phyloP scores from a whole-genome alignment of 2,888 invertebrate species.

The Xestobium rufovillosum region DNA sequence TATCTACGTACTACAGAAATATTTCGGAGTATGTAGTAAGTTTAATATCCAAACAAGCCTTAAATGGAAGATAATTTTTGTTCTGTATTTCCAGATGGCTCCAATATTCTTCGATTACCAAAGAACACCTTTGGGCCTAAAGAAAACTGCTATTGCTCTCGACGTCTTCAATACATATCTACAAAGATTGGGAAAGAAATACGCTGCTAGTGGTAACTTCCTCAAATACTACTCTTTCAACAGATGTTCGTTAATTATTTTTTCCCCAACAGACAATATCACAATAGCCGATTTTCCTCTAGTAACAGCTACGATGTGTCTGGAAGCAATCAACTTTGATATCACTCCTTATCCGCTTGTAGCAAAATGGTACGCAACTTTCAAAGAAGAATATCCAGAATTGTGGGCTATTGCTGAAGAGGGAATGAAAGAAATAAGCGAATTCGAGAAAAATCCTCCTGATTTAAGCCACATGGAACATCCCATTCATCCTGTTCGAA shows the following conservation, averaged over 20 bases:
- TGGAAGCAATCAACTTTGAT: slow-evolving; percentile 64
- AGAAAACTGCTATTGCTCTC: slow-evolving; percentile 60
- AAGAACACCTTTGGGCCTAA: slow-evolving; percentile 57
- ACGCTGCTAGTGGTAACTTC: slow-evolving; percentile 54
- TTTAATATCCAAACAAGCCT: slow-evolving; percentile 16
- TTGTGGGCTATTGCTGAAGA: slow-evolving; percentile 62
- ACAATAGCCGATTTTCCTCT: slow-evolving; percentile 73
- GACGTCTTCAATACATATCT: slow-evolving; percentile 62
- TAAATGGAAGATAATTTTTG: slow-evolving; percentile 3
- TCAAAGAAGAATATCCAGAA: slow-evolving; percentile 58
- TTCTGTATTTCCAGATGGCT: slow-evolving; percentile 50
- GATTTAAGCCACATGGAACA: slow-evolving; percentile 63
- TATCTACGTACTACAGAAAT: slow-evolving; percentile 65
- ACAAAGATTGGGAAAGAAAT: slow-evolving; percentile 50
- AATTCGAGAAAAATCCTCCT: slow-evolving; percentile 65
- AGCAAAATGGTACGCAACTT: slow-evolving; percentile 61
- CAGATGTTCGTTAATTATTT: slow-evolving; percentile 5
- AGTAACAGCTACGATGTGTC: slow-evolving; percentile 61
- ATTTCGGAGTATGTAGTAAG: slow-evolving; percentile 60
- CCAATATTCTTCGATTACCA: slow-evolving; percentile 72
- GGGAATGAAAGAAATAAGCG: slow-evolving; percentile 61
- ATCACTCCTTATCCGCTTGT: slow-evolving; percentile 53
- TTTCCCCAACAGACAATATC: slow-evolving; percentile 46
- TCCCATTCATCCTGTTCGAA: slow-evolving; percentile 64
- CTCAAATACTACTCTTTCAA: slow-evolving; percentile 1